Evolutionary conservation across 1,140 invertebrate genomes (phyloP), one percentile per base, ranked within the genome.

Genomic region (Brachionus manjavacas): DNA sequence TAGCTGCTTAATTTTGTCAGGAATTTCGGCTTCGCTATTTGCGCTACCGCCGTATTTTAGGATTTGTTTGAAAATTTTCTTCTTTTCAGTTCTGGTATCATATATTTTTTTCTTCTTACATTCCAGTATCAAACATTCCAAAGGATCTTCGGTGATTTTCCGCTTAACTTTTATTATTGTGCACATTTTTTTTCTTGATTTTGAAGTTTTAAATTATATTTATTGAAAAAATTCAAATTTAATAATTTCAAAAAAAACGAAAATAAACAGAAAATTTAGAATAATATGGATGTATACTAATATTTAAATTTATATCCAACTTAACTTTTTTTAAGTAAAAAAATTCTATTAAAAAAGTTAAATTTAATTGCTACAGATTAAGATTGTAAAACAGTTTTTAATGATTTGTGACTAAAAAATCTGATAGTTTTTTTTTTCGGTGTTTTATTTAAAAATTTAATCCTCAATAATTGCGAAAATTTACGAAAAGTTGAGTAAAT

Each of bases 91-190:
- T 9, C 35, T 31, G 3, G 23, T n/a, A 43, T 60, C n/a, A 25
- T 60, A 6, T 41, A 60, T 81, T 81, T 81, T 81, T 35, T 68
- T 81, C 52, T 81, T 81, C 43, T 81, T 81, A 46, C 79, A 81
- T 8, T 81, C 79, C 9, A 81, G 25, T 12, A 81, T 60, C 28
- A 81, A 46, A 60, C 79, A 64, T 16, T 81, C 79, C 31, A 81
- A 20, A 9, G 79, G 79, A 35, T 81, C 79, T 81, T 81, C 79
- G 25, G 79, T 81, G 7, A 81, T 68, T 81, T 81, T 81, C 11
- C 79, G 49, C 31, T 81, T 81, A 0, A 81, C 79, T 81, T 68
- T 60, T 20, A 81, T 60, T 20, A 81, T 68, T 20, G 79, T 81
- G 14, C 79, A 81, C 79, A 81, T 81, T 81, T 81, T 25, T n/a